Base-by-base conservation (phyloP, 2,888 invertebrate species). In the Torymus auratus region DNA sequence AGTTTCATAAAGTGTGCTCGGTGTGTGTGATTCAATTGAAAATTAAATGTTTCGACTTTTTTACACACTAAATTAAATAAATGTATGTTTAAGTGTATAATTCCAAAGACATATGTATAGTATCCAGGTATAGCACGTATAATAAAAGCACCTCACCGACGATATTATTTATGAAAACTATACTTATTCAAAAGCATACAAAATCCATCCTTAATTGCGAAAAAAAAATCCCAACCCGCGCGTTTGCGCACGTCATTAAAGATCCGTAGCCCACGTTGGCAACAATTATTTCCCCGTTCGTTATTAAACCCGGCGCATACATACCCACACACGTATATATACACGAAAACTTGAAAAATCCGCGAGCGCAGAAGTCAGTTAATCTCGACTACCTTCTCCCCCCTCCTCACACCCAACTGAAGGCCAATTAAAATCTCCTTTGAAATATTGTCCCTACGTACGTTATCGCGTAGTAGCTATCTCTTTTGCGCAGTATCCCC, bases 341-440 rank as follows among this genome's bases (percentile, higher is more conserved):
- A 50, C 64, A 64, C 74, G 67, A 52, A 75, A 68, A 75, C 67
- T 14, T 56, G 67, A 67, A 75, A 75, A 75, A 64, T 65, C 56
- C 64, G 17, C 56, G 56, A 2, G n/a, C 41, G 41, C 41, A 60
- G 60, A 50, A 60, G 58, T 64, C 79, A 53, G 69, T 80, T 80
- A 80, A 80, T 80, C 74, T 70, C 41, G 41, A 41, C 41, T 41
- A 41, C 41, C 41, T 41, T 41, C 41, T 41, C 41, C 7, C 41
- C 7, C 28, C 28, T 1, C n/a, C 23, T 41, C 41, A 41, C 41
- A 41, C 41, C 41, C 12, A 15, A 64, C 69, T 41, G 80, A 76
- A 64, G 67, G 81, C 81, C 81, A 81, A 81, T 81, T 81, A 81
- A 81, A 81, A 81, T 81, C 81, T 78, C 70, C 78, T 73, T 77